Evolutionary conservation across 2,888 invertebrate genomes (phyloP), one percentile per base, ranked within the genome.

Genomic region (Lypha dubia): DNA sequence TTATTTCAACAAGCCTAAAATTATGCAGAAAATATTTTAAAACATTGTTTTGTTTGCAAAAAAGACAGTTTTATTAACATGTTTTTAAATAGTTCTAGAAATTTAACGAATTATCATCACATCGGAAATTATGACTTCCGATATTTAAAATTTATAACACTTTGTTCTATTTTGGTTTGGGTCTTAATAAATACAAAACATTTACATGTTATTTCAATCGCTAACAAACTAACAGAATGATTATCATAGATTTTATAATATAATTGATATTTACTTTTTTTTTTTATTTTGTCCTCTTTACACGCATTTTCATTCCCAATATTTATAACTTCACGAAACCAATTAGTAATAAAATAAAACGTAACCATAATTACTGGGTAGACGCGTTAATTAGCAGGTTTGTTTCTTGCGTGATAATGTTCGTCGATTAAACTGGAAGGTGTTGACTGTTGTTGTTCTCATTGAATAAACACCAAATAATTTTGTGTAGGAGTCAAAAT

Each of bases 311-410:
- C 15, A 46, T 46, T 76, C 41, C n/a, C n/a, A n/a, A n/a, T 24
- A 35, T 49, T 49, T 35, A 53, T 35, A 6, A 56, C 46, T 65
- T 58, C 17, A 58, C 20, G 3, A 13, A 56, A 58, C 46, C 46
- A 58, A 67, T 58, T 24, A 58, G 53, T 53, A 35, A 67, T 56
- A 20, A 56, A n/a, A 44, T 20, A 22, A 46, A 56, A 17, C 58
- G 17, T 28, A 49, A 76, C 35, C 2, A 22, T 46, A 67, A 67
- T 67, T 63, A 24, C 44, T 1, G 15, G 56, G 22, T 8, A 58
- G 58, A 67, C 35, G 22, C 35, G 58, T 67, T 58, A 76, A 76
- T 75, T 76, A 67, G 32, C 22, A 17, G 44, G n/a, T n/a, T 44
- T 63, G 22, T 63, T n/a, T n/a, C 17, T 17, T 35, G 32, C 32